A percentile compares a stretch with the other conserved stretches of the same genome.
These are phyloP conservation scores for Speoplatyrhinus poulsoni DNA, from an alignment of 2,113 vertebrate genomes.

Conservation along the genomic window DNA sequence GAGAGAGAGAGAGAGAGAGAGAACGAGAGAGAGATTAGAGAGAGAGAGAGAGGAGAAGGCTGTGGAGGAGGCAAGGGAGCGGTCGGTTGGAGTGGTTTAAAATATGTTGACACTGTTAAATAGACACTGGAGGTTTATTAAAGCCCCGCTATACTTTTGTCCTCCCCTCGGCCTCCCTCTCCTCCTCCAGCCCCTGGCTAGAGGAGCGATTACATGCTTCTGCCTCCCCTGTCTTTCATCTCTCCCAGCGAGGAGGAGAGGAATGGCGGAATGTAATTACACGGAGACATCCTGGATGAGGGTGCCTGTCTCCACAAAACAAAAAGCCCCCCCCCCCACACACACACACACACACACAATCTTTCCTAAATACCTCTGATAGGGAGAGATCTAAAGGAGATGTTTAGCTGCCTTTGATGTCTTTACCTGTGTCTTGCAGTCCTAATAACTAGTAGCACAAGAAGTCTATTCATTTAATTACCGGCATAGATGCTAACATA, in stretches of 20 bases:
- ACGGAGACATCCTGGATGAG: slow-evolving; percentile 74
- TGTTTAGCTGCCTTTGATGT: slow-evolving; percentile 68
- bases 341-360: not conserved
- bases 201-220: slow-evolving; percentile 70
- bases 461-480: slow-evolving; percentile 72
- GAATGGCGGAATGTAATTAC: slow-evolving; percentile 76
- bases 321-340: slow-evolving; percentile 39
- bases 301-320: slow-evolving; percentile 69
- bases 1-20: slow-evolving; percentile 1
- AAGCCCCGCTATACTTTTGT: slow-evolving; percentile 68
- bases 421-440: slow-evolving; percentile 66
- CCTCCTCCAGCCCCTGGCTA: slow-evolving; percentile 49
- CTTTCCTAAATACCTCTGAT: slow-evolving; percentile 69
- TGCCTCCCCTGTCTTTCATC: slow-evolving; percentile 73
- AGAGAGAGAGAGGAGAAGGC: not conserved
- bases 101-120: no score
- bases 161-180: slow-evolving; percentile 56
- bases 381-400: slow-evolving; percentile 59
- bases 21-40: not conserved
- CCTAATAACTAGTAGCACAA: slow-evolving; percentile 65
- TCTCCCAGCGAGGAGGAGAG: slow-evolving; percentile 67
- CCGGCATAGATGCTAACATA: slow-evolving; percentile 56
- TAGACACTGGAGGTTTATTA: slow-evolving; percentile 59
- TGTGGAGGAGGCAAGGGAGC: not conserved
- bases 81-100: no score